phyloP scores from a whole-genome alignment of 2,113 vertebrate species.

The Oncorhynchus clarkii region DNA sequence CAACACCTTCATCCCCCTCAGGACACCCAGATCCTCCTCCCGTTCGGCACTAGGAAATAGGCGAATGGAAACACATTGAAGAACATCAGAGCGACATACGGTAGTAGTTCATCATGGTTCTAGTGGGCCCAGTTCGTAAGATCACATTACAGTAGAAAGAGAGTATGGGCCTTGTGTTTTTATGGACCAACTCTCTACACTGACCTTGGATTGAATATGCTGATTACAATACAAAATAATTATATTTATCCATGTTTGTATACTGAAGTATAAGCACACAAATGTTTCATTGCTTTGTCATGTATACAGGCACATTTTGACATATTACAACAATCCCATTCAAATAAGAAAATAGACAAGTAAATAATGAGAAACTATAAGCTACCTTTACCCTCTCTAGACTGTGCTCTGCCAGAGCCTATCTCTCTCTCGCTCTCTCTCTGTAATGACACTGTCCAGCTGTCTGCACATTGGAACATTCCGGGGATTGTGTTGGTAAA shows the following conservation, averaged over 20 bases:
- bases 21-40: no score
- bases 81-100: conserved; percentile 2
- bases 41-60: no score
- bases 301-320: not conserved
- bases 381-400: not conserved
- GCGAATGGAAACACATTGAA: no score
- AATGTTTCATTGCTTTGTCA: no score
- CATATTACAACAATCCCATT: not conserved
- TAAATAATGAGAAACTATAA: not conserved
- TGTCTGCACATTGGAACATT: conserved; percentile 1
- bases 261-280: no score
- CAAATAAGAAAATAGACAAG: not conserved
- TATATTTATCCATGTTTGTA: no score
- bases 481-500: not conserved
- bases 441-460: not conserved
- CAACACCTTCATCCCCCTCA: no score
- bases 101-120: no score
- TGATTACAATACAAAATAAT: no score
- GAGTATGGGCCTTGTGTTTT: conserved; percentile 23
- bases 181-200: not conserved
- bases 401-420: conserved; percentile 14
- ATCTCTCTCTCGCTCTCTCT: not conserved
- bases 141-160: not conserved
- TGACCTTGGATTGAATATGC: not conserved
- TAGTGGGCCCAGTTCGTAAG: no score